These are phyloP conservation scores for Neoseiulus cucumeris DNA, from an alignment of 1,140 invertebrate genomes.

Conservation along the genomic window DNA sequence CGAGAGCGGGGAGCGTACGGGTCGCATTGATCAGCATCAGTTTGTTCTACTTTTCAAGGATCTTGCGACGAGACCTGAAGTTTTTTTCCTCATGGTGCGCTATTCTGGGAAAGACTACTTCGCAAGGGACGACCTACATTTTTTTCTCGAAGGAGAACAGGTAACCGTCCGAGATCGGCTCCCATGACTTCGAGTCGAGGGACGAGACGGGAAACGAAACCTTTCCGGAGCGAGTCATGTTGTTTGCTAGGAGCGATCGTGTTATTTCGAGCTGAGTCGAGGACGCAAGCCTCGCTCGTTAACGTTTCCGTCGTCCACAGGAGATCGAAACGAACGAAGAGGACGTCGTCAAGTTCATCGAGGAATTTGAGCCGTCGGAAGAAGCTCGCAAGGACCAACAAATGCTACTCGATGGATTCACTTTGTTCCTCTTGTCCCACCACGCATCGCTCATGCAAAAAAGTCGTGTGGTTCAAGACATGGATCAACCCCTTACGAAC, in stretches of 20 bases:
- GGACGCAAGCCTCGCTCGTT: too few species aligned
- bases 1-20: constrained; percentile 30
- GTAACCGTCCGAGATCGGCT: neutral
- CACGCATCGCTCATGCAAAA: constrained; percentile 39
- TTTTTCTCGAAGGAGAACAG: constrained; percentile 45
- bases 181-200: too few species aligned
- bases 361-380: constrained; percentile 36
- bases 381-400: constrained; percentile 35
- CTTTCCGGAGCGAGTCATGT: too few species aligned
- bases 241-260: too few species aligned
- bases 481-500: constrained; percentile 33
- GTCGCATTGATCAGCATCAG: constrained; percentile 34
- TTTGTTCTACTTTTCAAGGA: constrained; percentile 42
- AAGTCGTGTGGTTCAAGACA: constrained; percentile 32
- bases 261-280: too few species aligned
- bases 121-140: constrained; percentile 36
- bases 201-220: too few species aligned
- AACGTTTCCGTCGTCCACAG: too few species aligned
- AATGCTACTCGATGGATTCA: constrained; percentile 42
- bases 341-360: constrained; percentile 35
- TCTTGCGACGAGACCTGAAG: constrained; percentile 40
- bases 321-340: constrained; percentile 45
- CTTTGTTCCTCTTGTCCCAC: constrained; percentile 36
- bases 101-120: constrained; percentile 43
- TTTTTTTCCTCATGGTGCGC: constrained; percentile 42